These are phyloP conservation scores for Branchinecta lindahli DNA, from an alignment of 1,140 invertebrate species.

Conservation along the genomic window DNA sequence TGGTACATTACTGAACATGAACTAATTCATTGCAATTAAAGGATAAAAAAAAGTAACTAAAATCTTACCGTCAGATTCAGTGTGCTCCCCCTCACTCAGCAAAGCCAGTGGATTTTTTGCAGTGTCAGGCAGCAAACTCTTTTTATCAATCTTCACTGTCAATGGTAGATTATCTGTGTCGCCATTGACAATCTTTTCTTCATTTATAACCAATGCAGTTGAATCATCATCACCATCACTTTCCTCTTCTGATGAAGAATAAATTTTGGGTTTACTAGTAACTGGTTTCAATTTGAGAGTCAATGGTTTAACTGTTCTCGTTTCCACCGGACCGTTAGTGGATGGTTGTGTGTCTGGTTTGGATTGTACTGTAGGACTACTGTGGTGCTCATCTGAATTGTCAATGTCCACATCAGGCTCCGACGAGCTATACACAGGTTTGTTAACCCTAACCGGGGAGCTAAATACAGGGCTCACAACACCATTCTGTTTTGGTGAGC, in stretches of 20 bases:
- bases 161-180: neutral
- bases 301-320: neutral
- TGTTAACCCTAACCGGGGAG: neutral
- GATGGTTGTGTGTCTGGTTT: neutral
- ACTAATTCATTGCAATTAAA: neutral
- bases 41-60: neutral
- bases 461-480: too few relatives aligned
- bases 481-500: neutral
- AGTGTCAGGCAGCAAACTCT: neutral
- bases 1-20: too few relatives aligned
- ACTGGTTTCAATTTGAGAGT: slow-evolving; percentile 6
- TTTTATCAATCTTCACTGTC: too few relatives aligned
- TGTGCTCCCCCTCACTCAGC: neutral
- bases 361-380: neutral
- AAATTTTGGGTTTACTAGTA: neutral
- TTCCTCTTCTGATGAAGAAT: neutral
- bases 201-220: neutral
- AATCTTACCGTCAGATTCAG: neutral
- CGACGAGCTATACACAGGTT: neutral
- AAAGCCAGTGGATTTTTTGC: neutral
- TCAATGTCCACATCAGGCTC: neutral
- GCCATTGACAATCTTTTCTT: neutral
- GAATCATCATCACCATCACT: neutral
- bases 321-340: neutral
- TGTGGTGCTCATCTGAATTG: neutral